Base-by-base conservation (phyloP, 2,888 invertebrate species). In the Drosophila glabriapex region DNA sequence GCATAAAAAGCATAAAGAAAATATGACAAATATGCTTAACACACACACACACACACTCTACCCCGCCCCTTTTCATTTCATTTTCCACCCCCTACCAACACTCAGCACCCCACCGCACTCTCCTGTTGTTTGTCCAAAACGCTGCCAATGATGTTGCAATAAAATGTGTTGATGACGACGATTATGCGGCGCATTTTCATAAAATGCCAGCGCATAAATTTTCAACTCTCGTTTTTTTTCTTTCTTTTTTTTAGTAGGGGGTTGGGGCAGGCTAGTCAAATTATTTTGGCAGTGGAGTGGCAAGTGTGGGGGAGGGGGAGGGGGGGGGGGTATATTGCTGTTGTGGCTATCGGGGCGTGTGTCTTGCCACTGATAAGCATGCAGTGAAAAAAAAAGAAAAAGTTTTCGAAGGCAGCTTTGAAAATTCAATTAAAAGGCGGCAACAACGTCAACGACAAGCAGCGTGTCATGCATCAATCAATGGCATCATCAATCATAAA, bases 401-500 rank as follows among this genome's bases (percentile, higher is more conserved):
- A 75, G 72, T 89, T 84, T 56, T 39, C 68, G 66, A 63, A 52
- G 69, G 67, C 72, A 68, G 76, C 68, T 76, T 78, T 73, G 83
- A 80, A 85, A 90, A 87, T 90, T 87, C 90, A 90, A 85, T 90
- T 90, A 90, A 88, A 87, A 82, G 80, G 82, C 83, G 72, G 55
- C 81, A 80, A 66, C 75, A 83, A 73, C 70, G 72, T 43, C 70
- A 64, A 37, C 70, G 70, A 66, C 70, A 84, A 83, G 71, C 61
- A 84, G 59, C 84, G 85, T 82, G 85, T 85, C 85, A 85, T 85
- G 85, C 85, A 85, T 85, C 85, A 85, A 85, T 85, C 85, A 85
- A 85, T 85, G 82, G 90, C 82, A 85, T 87, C 85, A 85, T 85
- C 85, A 85, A 85, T 85, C 85, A 85, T 85, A 85, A 82, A 66